These are phyloP conservation scores for Paramuricea clavata DNA, from an alignment of 92 coral and sea anemone genomes.

Conservation along the genomic window DNA sequence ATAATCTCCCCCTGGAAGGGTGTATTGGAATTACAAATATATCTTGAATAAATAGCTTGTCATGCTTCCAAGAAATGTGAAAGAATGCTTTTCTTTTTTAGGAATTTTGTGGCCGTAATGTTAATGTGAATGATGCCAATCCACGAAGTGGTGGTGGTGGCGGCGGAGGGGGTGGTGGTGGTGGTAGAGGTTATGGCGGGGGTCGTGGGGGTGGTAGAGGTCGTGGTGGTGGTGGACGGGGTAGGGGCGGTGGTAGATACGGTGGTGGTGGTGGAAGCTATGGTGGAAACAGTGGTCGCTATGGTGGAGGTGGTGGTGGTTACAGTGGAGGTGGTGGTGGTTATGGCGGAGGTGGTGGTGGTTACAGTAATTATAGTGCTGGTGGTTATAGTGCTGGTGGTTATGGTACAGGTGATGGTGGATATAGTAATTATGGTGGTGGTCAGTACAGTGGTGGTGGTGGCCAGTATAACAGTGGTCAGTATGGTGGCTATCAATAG, in stretches of 20 bases:
- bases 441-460: neutral
- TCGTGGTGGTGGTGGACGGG: neutral
- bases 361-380: neutral
- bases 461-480: neutral
- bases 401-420: neutral
- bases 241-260: neutral
- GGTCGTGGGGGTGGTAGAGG: constrained; percentile 8
- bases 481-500: neutral
- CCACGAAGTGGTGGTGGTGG: constrained; percentile 49
- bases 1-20: too few species aligned
- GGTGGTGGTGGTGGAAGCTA: neutral
- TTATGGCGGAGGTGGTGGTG: neutral
- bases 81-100: neutral
- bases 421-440: neutral
- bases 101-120: constrained; percentile 35
- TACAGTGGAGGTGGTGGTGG: neutral
- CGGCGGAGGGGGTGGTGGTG: constrained; percentile 44
- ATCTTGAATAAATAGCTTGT: too few species aligned
- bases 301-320: neutral
- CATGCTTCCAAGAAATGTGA: too few species aligned
- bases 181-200: constrained; percentile 30
- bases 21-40: too few species aligned
- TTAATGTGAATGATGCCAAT: constrained; percentile 55
- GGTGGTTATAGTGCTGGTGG: neutral
- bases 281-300: neutral